Base-by-base conservation (phyloP, 1,140 invertebrate genomes). In the Bombus impatiens region DNA sequence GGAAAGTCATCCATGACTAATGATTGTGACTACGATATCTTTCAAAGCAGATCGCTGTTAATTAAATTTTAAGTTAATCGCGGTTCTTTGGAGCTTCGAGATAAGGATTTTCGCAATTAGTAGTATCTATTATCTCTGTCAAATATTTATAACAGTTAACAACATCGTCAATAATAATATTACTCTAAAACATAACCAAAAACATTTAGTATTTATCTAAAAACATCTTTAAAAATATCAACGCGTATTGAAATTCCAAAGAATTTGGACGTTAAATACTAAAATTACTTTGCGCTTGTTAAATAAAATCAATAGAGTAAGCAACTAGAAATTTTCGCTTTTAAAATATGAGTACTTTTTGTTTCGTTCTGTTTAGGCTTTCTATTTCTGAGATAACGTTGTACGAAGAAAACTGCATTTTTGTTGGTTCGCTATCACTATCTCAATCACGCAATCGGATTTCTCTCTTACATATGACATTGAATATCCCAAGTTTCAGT, bases 11-110 rank as follows among this genome's bases (percentile, higher is more conserved):
- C 53, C 6, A 18, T 78, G 75, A 78, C 76, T 44, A 28, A 25
- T n/a, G 13, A 25, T 70, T 12, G 13, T 44, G 13, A 37, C 10
- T 22, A 72, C 53, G 47, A 40, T 72, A 8, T 79, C 22, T n/a
- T 68, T 79, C 77, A 18, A 72, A 53, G 75, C 77, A 80, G 76
- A 84, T 78, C 47, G 67, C 76, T 84, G n/a, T 35, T 53, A 6
- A 2, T 53, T 18, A n/a, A 62, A 44, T 62, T 65, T 9, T 12
- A n/a, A n/a, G 6, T 12, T 42, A 1, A n/a, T 32, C 9, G 13
- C 4, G 4, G 25, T 53, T 12, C 28, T 18, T 35, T 32, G 22
- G 13, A 75, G n/a, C 6, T 22, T 44, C 6, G 22, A 40, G 1
- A 13, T 71, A 28, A 13, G 2, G 40, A 32, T 37, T 12, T 72